Evolutionary conservation across 2,797 vertebrate genomes (phyloP).

Genomic region (Sebastes glaucus): DNA sequence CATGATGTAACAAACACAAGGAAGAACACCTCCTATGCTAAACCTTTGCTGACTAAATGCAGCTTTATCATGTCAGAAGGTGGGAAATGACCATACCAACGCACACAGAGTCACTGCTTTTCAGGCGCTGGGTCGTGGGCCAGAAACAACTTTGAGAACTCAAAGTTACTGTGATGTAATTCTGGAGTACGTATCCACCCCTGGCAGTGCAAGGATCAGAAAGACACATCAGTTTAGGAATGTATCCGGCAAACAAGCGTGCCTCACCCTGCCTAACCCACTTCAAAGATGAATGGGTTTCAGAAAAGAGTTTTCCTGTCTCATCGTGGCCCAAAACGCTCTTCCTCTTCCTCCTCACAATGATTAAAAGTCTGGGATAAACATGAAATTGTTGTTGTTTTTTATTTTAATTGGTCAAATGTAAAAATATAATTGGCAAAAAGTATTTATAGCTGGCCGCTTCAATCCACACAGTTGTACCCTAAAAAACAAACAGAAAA

Average conservation of each 20-base stretch:
- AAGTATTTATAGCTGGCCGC: not conserved
- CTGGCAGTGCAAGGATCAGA: not conserved
- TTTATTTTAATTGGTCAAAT: not conserved
- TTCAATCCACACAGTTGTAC: not conserved
- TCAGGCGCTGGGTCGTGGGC: not conserved
- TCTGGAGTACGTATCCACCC: not conserved
- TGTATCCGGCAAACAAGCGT: not conserved
- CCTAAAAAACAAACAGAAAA: not conserved
- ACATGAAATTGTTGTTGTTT: not conserved
- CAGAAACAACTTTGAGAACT: slow-evolving; percentile 7
- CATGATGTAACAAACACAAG: not conserved
- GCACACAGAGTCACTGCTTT: not conserved
- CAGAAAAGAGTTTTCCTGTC: not conserved
- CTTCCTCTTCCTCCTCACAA: not conserved
- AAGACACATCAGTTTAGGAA: not conserved
- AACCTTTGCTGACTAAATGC: not conserved
- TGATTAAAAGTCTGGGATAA: slow-evolving; percentile 7
- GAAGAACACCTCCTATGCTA: not conserved
- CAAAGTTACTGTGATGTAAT: not conserved
- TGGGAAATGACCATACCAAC: not conserved
- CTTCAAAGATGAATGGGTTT: slow-evolving; percentile 27
- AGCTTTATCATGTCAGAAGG: not conserved
- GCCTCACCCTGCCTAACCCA: slow-evolving; percentile 11
- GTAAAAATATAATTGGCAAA: not conserved
- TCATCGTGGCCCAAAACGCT: not conserved